A percentile compares a stretch with the other conserved stretches of the same genome.
Evolutionary conservation across 2,113 vertebrate species (phyloP).

Genomic region (Hoplias malabaricus): DNA sequence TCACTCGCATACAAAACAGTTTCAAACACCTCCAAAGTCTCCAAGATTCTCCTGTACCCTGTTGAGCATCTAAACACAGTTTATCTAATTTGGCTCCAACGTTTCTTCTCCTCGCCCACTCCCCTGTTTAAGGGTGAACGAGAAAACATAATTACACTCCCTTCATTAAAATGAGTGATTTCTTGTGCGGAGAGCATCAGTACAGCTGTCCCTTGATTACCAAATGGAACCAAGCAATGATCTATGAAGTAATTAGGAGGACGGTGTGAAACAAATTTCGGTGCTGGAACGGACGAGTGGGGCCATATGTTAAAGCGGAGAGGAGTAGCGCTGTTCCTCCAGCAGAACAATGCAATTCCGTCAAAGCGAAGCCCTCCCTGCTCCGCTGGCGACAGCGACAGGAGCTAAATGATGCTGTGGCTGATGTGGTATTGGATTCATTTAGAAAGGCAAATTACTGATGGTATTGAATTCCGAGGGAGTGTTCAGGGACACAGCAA

Average conservation of each 20-base stretch:
- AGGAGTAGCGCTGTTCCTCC: background rate
- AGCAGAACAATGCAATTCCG: background rate
- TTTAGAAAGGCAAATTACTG: constrained; percentile 11
- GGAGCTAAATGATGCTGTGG: background rate
- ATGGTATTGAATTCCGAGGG: background rate
- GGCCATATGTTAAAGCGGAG: constrained; percentile 37
- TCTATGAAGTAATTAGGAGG: constrained; percentile 75
- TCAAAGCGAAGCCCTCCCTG: background rate
- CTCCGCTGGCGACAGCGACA: background rate
- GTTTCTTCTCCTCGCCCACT: constrained; percentile 60
- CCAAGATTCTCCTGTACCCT: constrained; percentile 20
- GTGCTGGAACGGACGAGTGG: constrained; percentile 61
- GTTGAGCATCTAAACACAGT: constrained; percentile 28
- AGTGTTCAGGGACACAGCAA: background rate
- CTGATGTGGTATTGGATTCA: background rate
- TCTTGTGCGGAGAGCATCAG: constrained; percentile 60
- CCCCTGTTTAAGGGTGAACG: constrained; percentile 38
- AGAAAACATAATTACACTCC: constrained; percentile 69
- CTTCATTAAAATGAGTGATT: constrained; percentile 73
- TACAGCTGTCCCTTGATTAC: constrained; percentile 74
- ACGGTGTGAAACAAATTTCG: constrained; percentile 72
- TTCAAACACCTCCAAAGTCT: background rate
- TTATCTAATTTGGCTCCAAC: constrained; percentile 61
- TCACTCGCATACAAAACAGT: too few species aligned
- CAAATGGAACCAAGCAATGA: constrained; percentile 73